Percentiles rank a stretch among this genome's conserved stretches.
phyloP scores from a whole-genome alignment of 2,113 vertebrate species.

The Megalops atlanticus region DNA sequence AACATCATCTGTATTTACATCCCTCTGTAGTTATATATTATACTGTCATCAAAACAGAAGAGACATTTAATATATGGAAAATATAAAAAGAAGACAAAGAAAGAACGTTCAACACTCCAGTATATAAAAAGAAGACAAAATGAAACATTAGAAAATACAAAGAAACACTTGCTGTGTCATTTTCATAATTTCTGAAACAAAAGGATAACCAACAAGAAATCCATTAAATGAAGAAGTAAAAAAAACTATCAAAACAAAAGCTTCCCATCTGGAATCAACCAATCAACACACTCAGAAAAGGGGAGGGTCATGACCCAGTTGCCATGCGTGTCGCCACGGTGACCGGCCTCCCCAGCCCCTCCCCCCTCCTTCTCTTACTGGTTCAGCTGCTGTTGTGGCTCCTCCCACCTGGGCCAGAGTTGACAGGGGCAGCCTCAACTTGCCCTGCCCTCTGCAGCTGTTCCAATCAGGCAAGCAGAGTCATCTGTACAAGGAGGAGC shows the following conservation, averaged over 20 bases:
- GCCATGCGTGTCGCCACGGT: constrained; percentile 81
- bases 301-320: constrained; percentile 80
- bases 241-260: background rate
- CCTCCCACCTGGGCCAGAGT: constrained; percentile 70
- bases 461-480: constrained; percentile 94
- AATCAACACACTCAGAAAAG: constrained; percentile 61
- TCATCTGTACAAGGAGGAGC: constrained; percentile 89
- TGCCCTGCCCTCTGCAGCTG: constrained; percentile 87
- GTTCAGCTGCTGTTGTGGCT: constrained; percentile 68
- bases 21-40: background rate
- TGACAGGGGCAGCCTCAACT: constrained; percentile 70
- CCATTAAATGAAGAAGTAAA: constrained; percentile 3
- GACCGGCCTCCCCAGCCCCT: constrained; percentile 74
- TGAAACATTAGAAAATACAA: constrained; percentile 23
- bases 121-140: background rate
- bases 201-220: background rate
- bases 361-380: constrained; percentile 69
- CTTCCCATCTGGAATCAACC: constrained; percentile 54
- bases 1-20: constrained; percentile 2
- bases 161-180: background rate
- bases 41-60: constrained; percentile 1
- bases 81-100: constrained; percentile 14
- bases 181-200: background rate
- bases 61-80: background rate
- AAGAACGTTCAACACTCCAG: background rate